Evolutionary conservation across 2,797 vertebrate genomes (phyloP).

Genomic region (Dendrocincla tyrannina): DNA sequence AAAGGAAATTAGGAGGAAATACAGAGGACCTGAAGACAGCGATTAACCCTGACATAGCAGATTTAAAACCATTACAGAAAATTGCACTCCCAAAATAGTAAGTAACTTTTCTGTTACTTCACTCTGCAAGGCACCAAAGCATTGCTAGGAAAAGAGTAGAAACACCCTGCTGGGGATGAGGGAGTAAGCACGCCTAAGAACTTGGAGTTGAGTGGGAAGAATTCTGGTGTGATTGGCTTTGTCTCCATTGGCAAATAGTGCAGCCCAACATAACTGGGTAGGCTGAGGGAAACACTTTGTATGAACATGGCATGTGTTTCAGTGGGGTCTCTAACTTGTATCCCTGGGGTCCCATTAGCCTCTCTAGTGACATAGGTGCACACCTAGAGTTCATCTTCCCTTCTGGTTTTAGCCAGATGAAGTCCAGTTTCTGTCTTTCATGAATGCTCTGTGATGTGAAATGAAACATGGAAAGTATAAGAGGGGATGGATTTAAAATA

Average conservation of each 20-base stretch:
- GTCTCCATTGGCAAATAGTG: background rate
- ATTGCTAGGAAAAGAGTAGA: background rate
- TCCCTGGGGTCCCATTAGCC: background rate
- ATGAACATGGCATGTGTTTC: background rate
- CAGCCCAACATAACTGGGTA: background rate
- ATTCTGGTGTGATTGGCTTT: accelerated
- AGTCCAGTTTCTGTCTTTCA: background rate
- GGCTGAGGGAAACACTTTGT: background rate
- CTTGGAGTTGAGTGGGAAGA: background rate
- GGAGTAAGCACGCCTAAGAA: background rate
- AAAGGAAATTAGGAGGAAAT: background rate
- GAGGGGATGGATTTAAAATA: background rate
- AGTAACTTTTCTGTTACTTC: background rate
- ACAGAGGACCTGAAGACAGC: background rate
- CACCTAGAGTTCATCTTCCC: background rate
- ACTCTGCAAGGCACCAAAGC: background rate
- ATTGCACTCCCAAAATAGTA: background rate
- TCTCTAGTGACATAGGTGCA: background rate
- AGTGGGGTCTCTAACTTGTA: background rate
- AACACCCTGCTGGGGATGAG: background rate
- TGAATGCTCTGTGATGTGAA: background rate
- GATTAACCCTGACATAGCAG: background rate
- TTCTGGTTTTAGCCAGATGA: background rate
- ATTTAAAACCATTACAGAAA: background rate
- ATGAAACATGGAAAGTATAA: background rate